Conservation (phyloP, 2,797 vertebrate species). For the Octomys mimax region DNA sequence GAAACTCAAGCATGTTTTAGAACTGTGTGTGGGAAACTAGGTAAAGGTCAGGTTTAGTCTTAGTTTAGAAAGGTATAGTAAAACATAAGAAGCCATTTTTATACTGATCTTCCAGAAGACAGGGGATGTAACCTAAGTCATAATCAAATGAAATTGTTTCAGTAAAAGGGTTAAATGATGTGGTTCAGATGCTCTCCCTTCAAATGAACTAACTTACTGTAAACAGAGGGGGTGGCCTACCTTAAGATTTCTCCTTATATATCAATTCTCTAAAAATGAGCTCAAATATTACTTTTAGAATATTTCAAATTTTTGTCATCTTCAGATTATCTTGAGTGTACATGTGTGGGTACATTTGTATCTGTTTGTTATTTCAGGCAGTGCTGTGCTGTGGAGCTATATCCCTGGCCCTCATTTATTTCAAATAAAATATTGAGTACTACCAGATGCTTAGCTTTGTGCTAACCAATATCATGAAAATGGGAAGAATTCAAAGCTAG, state of each 20-base stretch:
- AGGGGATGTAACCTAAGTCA: not conserved
- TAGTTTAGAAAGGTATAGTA: not conserved
- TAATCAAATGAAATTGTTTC: conserved; percentile 15
- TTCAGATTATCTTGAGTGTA: not conserved
- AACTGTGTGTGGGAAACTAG: conserved; percentile 1
- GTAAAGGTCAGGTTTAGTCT: conserved; percentile 35
- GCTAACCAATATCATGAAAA: not conserved
- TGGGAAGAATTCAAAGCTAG: conserved; percentile 22
- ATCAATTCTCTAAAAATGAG: conserved; percentile 56
- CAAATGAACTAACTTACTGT: conserved; percentile 43
- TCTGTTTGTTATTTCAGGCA: conserved; percentile 20
- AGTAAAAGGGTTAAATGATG: not conserved
- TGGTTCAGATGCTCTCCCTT: conserved; percentile 30
- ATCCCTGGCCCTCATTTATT: not conserved
- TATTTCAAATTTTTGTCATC: conserved; percentile 45
- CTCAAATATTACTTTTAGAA: not conserved
- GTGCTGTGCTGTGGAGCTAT: no score
- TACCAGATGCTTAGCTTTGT: conserved; percentile 16
- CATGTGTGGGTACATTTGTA: not conserved
- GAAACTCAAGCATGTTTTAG: conserved; percentile 24
- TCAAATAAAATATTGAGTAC: conserved; percentile 31
- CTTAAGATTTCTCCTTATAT: not conserved
- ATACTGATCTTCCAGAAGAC: not conserved
- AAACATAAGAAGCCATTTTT: conserved; percentile 1
- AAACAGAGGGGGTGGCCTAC: conserved; percentile 16